Evolutionary conservation across 2,113 vertebrate genomes (phyloP).

Genomic region (Isichthys henryi): DNA sequence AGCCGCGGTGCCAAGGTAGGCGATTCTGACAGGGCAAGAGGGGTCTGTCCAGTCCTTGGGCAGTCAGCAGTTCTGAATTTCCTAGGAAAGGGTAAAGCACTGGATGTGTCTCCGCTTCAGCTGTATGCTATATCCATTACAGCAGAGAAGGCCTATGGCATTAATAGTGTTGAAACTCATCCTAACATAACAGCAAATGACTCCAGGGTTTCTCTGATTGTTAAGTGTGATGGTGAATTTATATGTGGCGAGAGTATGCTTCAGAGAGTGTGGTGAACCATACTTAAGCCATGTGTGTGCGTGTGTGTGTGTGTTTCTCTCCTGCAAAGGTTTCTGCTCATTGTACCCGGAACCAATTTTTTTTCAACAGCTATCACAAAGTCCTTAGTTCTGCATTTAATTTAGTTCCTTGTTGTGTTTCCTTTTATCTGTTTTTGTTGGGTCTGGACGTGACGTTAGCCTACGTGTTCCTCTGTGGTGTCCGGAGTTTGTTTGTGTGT

Average conservation of each 20-base stretch:
- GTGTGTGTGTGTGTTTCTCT: neutral
- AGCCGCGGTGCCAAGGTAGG: slow-evolving; percentile 88
- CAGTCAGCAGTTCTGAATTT: neutral
- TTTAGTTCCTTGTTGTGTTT: neutral
- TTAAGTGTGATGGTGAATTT: slow-evolving; percentile 6
- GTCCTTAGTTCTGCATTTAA: slow-evolving; percentile 4
- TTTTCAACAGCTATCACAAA: neutral
- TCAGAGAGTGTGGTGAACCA: neutral
- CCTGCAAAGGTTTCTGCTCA: neutral
- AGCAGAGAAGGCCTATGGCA: neutral
- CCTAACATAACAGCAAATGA: neutral
- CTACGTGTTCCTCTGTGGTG: neutral
- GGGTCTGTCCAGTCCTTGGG: neutral
- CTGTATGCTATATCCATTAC: slow-evolving; percentile 6
- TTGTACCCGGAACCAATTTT: neutral
- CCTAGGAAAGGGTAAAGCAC: neutral
- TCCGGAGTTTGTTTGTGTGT: neutral
- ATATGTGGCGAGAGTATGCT: neutral
- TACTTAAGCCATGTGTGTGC: neutral
- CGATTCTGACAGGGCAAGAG: neutral
- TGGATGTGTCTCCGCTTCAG: neutral
- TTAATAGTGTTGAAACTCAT: slow-evolving; percentile 1
- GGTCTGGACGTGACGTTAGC: neutral
- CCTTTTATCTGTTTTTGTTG: neutral
- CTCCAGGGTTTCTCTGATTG: neutral